These are phyloP conservation scores for Ricordea florida DNA, from an alignment of 92 coral and sea anemone species.

Conservation along the genomic window DNA sequence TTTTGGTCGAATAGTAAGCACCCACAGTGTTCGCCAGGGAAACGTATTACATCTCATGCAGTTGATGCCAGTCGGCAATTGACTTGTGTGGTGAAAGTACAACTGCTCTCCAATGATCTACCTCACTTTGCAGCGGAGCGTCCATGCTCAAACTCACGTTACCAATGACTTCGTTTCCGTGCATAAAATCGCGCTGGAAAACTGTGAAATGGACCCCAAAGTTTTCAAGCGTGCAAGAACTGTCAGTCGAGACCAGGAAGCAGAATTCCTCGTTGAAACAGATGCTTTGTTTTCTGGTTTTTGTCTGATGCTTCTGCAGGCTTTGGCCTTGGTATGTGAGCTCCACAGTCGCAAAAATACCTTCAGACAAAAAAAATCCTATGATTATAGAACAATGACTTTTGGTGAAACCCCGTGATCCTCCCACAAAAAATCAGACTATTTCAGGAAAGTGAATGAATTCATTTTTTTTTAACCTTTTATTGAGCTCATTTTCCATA, in stretches of 20 bases:
- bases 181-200: conserved; percentile 66
- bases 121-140: conserved; percentile 72
- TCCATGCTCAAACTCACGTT: conserved; percentile 70
- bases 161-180: conserved; percentile 76
- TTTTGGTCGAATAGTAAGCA: too few relatives aligned
- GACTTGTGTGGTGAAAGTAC: conserved; percentile 81
- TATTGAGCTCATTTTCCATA: too few relatives aligned
- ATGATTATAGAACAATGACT: neutral
- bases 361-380: conserved; percentile 20
- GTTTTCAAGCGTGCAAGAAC: conserved; percentile 71
- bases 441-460: too few relatives aligned
- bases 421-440: too few relatives aligned
- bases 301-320: conserved; percentile 66
- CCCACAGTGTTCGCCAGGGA: too few relatives aligned
- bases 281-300: conserved; percentile 59
- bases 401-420: too few relatives aligned
- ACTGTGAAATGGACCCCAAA: conserved; percentile 80
- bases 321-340: conserved; percentile 70
- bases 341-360: conserved; percentile 76
- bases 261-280: conserved; percentile 65
- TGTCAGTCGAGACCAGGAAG: conserved; percentile 82
- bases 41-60: conserved; percentile 59
- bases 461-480: too few relatives aligned
- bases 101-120: conserved; percentile 89
- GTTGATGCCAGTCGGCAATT: conserved; percentile 82